These are phyloP conservation scores for Antigone vipio DNA, from an alignment of 2,113 vertebrate species.

Conservation along the genomic window DNA sequence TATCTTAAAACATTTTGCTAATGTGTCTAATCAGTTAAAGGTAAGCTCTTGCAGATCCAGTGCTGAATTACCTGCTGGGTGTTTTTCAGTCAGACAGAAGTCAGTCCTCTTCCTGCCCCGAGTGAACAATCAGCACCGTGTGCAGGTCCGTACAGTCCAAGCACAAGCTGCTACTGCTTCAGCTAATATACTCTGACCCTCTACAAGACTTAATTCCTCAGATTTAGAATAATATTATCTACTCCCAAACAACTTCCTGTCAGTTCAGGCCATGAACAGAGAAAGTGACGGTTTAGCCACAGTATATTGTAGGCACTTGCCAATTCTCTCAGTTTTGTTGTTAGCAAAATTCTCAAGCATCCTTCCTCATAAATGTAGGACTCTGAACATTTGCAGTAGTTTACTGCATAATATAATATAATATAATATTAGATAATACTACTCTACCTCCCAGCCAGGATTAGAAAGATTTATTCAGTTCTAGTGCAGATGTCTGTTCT, in stretches of 20 bases:
- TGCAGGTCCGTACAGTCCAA: neutral
- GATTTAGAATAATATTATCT: neutral
- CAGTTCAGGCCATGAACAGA: neutral
- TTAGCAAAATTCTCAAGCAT: neutral
- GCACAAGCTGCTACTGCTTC: neutral
- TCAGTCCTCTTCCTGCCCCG: neutral
- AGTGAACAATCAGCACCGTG: neutral
- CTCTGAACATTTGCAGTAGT: neutral
- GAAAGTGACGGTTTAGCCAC: neutral
- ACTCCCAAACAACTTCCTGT: neutral
- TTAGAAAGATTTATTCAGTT: neutral
- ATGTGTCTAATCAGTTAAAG: neutral
- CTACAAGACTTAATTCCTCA: neutral
- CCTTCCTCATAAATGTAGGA: neutral
- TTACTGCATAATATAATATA: neutral
- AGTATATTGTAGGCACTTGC: accelerated
- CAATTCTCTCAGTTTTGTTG: neutral
- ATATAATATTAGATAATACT: neutral
- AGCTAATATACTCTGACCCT: neutral
- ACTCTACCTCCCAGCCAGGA: neutral
- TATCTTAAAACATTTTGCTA: neutral
- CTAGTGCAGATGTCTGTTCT: neutral
- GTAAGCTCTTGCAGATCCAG: neutral
- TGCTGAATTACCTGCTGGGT: neutral
- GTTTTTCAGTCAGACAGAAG: accelerated